Percentiles rank a stretch among this genome's conserved stretches.
These are phyloP conservation scores for Drepana falcataria DNA, from an alignment of 2,888 invertebrate genomes.

Conservation along the genomic window DNA sequence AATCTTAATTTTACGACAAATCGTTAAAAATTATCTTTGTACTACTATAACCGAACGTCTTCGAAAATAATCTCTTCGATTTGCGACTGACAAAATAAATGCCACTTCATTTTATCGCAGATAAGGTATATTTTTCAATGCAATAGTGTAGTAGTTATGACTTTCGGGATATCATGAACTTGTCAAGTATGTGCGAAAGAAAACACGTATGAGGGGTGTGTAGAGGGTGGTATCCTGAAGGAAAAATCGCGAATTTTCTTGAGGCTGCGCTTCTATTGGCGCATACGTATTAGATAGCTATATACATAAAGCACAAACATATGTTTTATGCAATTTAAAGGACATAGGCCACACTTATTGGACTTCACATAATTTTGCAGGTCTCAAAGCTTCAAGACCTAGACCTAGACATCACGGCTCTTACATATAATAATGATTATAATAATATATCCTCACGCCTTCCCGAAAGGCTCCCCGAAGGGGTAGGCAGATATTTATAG, in stretches of 20 bases:
- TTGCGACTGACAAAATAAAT: neutral
- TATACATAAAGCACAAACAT: neutral
- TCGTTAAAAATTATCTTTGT: slow-evolving; percentile 28
- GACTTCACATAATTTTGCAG: too few relatives aligned
- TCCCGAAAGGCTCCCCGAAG: too few relatives aligned
- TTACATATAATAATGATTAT: too few relatives aligned
- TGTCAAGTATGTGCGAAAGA: slow-evolving; percentile 25
- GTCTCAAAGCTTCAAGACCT: too few relatives aligned
- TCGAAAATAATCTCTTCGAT: neutral
- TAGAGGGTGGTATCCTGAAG: slow-evolving; percentile 26
- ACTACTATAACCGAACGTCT: slow-evolving; percentile 9
- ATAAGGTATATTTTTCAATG: neutral
- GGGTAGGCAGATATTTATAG: too few relatives aligned
- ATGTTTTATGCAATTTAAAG: too few relatives aligned
- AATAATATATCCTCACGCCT: too few relatives aligned
- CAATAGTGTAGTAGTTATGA: neutral
- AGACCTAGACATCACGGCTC: too few relatives aligned
- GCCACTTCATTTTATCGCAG: neutral
- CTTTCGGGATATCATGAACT: neutral
- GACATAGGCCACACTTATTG: too few relatives aligned
- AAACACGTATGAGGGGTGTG: slow-evolving; percentile 37
- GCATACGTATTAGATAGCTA: slow-evolving; percentile 19
- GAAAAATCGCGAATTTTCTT: slow-evolving; percentile 49
- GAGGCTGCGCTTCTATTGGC: slow-evolving; percentile 45
- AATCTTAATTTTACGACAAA: slow-evolving; percentile 21